Percentiles rank a stretch among this genome's conserved stretches.
Conservation (phyloP, 1,140 invertebrate species). For the Sesamia nonagrioides region DNA sequence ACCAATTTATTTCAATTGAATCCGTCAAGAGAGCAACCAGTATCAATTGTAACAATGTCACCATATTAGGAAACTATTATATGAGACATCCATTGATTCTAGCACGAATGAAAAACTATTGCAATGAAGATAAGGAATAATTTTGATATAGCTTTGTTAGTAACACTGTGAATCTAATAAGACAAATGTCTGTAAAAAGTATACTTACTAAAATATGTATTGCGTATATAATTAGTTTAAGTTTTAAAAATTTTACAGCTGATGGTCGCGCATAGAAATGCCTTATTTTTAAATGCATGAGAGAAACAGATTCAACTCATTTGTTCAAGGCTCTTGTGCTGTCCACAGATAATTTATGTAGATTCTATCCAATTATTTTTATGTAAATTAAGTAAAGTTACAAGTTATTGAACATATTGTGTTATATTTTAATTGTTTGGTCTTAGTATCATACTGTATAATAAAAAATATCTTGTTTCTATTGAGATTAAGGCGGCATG, state of each 20-base stretch:
- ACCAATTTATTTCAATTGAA: conserved; percentile 79
- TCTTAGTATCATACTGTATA: conserved; percentile 80
- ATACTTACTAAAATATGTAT: conserved; percentile 77
- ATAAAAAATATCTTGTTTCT: conserved; percentile 72
- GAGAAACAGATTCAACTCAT: not conserved
- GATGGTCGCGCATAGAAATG: conserved; percentile 52
- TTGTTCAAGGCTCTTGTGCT: conserved; percentile 42
- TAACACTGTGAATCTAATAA: conserved; percentile 67
- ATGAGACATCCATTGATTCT: conserved; percentile 13
- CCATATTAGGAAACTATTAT: conserved; percentile 50
- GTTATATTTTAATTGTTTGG: conserved; percentile 65
- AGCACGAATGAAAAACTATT: not conserved
- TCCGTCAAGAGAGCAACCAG: conserved; percentile 54
- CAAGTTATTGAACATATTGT: conserved; percentile 61
- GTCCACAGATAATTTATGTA: conserved; percentile 39
- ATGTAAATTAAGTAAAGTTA: conserved; percentile 80
- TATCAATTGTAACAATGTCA: conserved; percentile 62
- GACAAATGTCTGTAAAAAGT: conserved; percentile 78
- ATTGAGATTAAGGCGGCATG: conserved; percentile 81
- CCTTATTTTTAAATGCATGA: conserved; percentile 46
- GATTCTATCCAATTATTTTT: conserved; percentile 60
- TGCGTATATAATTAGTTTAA: conserved; percentile 64
- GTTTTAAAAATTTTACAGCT: conserved; percentile 63
- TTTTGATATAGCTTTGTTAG: conserved; percentile 29
- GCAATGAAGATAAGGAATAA: conserved; percentile 16